Evolutionary conservation across 2,888 invertebrate genomes (phyloP), one percentile per base, ranked within the genome.

Genomic region (Nezara viridula): DNA sequence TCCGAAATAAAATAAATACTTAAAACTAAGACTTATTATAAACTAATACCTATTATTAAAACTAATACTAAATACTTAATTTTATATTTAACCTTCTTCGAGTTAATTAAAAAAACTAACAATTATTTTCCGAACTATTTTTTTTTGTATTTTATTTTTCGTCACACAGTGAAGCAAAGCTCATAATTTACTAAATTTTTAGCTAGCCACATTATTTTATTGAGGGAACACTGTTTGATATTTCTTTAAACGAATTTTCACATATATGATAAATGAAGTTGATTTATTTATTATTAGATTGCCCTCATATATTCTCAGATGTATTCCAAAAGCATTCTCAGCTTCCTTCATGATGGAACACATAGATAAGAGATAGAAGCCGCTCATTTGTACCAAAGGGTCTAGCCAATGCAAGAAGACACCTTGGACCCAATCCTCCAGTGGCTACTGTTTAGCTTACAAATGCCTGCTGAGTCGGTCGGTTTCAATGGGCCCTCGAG

Each of bases 401-500:
- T 16, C 66, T 73, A 19, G 6, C n/a, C 44, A 81, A 44, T 44
- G 81, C n/a, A n/a, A n/a, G 0, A 37, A 81, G 44, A n/a, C 44
- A 81, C 81, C 81, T 81, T n/a, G 5, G n/a, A n/a, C 12, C 81
- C 44, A 47, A 44, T 81, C 81, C 66, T 81, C n/a, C n/a, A 77
- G 77, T 37, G 9, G 19, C 40, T 10, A 77, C 40, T 44, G 81
- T 47, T 81, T 81, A 44, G 81, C 81, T 47, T 81, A 81, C 44
- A 81, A 81, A 81, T 81, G 81, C 24, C 47, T 47, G 81, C 81
- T 81, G 81, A 81, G 81, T 81, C 81, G 44, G 81, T 81, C 24
- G 66, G 32, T 73, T 21, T 27, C 32, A 73, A 73, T 37, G 19
- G 27, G 7, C 66, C 37, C 37, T 73, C 37, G 66, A 73, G 66